phyloP scores from a whole-genome alignment of 2,888 invertebrate genomes.

The Conchocele bisecta region DNA sequence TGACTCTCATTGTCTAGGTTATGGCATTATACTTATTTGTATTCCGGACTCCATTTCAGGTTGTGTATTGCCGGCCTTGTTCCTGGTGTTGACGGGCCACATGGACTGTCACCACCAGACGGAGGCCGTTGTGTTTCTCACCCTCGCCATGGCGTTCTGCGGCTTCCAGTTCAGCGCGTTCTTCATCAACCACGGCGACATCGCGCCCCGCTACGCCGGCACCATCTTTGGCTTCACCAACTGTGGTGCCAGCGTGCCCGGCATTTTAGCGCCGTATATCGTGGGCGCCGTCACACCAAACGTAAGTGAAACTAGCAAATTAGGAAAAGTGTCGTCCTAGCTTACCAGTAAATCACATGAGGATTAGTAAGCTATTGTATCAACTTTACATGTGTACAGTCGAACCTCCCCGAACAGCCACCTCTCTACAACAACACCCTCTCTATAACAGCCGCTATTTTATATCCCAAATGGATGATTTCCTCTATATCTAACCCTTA shows the following conservation, averaged over 20 bases:
- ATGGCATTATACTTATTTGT: not conserved
- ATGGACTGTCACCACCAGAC: slow-evolving; percentile 73
- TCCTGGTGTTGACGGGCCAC: slow-evolving; percentile 71
- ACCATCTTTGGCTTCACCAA: slow-evolving; percentile 74
- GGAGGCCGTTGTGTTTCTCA: slow-evolving; percentile 70
- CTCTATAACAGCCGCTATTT: no score
- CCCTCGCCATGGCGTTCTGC: slow-evolving; percentile 71
- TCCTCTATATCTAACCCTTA: no score
- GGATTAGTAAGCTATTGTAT: no score
- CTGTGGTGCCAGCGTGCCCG: slow-evolving; percentile 71
- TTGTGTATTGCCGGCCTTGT: slow-evolving; percentile 65
- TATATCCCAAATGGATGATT: no score
- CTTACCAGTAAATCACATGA: no score
- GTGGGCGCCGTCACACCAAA: slow-evolving; percentile 73
- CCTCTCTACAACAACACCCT: no score
- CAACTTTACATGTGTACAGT: no score
- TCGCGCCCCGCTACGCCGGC: slow-evolving; percentile 75
- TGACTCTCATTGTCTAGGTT: not conserved
- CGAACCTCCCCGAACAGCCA: no score
- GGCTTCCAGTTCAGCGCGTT: slow-evolving; percentile 75
- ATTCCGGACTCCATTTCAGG: slow-evolving; percentile 53
- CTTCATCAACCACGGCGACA: slow-evolving; percentile 76
- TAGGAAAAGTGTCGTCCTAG: no score
- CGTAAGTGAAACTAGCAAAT: no score
- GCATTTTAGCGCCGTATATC: slow-evolving; percentile 74